These are phyloP conservation scores for Neodon shergylaensis DNA, from an alignment of 2,113 vertebrate species.

Conservation along the genomic window DNA sequence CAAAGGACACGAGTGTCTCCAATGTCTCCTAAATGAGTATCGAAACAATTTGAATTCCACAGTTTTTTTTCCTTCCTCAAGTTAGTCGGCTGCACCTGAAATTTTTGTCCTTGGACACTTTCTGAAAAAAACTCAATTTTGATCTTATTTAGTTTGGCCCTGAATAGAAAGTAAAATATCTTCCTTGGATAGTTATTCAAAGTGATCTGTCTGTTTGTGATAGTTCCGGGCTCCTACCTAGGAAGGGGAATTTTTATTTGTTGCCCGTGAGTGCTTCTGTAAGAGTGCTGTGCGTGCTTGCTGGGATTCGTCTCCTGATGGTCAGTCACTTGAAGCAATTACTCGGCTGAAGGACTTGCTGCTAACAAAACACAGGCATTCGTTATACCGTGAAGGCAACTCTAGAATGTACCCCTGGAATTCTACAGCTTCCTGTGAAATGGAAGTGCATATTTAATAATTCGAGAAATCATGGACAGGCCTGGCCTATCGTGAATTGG, in stretches of 20 bases:
- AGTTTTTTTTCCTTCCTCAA: conserved; percentile 16
- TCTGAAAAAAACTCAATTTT: conserved; percentile 44
- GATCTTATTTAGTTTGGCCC: conserved; percentile 18
- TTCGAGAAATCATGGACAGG: conserved; percentile 36
- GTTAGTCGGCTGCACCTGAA: conserved; percentile 46
- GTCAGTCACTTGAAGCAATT: conserved; percentile 23
- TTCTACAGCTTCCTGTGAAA: conserved; percentile 1
- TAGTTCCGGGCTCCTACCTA: conserved; percentile 2
- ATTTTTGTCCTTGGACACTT: conserved; percentile 59
- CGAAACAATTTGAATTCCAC: conserved; percentile 40
- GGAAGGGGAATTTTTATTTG: conserved; percentile 14
- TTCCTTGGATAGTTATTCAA: conserved; percentile 37
- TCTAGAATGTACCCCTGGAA: neutral
- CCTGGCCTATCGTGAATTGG: neutral
- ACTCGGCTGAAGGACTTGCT: conserved; percentile 48
- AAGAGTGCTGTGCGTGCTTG: neutral
- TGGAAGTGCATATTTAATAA: conserved; percentile 11
- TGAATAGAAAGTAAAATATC: conserved; percentile 9
- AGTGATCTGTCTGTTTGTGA: neutral
- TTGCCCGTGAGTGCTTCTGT: neutral
- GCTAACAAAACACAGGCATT: neutral
- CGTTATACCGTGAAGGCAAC: conserved; percentile 34
- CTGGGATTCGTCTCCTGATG: neutral
- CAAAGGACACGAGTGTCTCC: neutral
- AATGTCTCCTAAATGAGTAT: conserved; percentile 37